A percentile compares a stretch with the other conserved stretches of the same genome.
Conservation (phyloP, 2,797 vertebrate species). For the Semotilus atromaculatus region DNA sequence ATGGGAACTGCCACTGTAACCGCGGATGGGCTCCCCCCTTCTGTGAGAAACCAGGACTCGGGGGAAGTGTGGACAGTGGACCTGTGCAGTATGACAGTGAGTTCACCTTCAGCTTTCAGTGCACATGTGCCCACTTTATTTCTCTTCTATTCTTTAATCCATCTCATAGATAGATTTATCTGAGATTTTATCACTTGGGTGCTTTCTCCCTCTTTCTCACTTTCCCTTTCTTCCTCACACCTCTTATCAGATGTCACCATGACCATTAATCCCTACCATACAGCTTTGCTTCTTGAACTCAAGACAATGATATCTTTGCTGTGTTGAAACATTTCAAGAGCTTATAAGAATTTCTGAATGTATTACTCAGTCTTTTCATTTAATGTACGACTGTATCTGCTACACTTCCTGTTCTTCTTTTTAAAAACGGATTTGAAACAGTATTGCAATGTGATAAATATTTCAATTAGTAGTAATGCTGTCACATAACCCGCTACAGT, state of each 20-base stretch:
- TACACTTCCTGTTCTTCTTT: neutral
- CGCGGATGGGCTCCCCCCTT: constrained; percentile 89
- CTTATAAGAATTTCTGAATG: constrained; percentile 12
- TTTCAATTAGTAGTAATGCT: neutral
- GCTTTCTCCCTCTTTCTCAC: constrained; percentile 37
- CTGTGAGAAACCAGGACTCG: constrained; percentile 87
- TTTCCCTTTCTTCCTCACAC: constrained; percentile 27
- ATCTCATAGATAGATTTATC: constrained; percentile 36
- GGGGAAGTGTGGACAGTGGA: constrained; percentile 94
- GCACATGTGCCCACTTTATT: neutral
- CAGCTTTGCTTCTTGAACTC: neutral
- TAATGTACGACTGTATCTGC: neutral
- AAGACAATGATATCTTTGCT: constrained; percentile 25
- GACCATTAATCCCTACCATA: constrained; percentile 40
- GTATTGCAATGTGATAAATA: neutral
- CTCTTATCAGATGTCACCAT: constrained; percentile 55
- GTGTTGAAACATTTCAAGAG: constrained; percentile 17
- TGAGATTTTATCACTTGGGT: constrained; percentile 41
- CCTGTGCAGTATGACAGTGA: constrained; percentile 85
- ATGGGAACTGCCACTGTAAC: constrained; percentile 91
- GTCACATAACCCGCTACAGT: neutral
- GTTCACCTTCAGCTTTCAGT: constrained; percentile 60
- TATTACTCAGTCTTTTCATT: neutral
- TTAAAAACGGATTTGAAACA: neutral
- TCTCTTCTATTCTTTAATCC: constrained; percentile 14